These are phyloP conservation scores for Rhopalosiphum maidis DNA, from an alignment of 1,140 invertebrate genomes.

Conservation along the genomic window DNA sequence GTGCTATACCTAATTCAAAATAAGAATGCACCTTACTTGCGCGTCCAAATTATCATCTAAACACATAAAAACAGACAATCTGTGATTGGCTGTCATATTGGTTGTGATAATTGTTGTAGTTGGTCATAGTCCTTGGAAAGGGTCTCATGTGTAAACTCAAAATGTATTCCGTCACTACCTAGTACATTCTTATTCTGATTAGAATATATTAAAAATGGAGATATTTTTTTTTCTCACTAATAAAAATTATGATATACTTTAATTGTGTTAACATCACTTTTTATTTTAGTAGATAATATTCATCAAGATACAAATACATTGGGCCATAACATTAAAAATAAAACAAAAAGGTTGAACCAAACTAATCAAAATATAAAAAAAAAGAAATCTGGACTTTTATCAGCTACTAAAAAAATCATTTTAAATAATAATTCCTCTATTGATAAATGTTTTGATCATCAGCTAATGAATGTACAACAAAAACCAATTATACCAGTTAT, in stretches of 20 bases:
- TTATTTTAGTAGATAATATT: background rate
- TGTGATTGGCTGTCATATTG: too few species aligned
- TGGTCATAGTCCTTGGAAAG: too few species aligned
- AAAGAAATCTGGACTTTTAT: background rate
- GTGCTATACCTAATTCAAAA: too few species aligned
- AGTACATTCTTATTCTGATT: too few species aligned
- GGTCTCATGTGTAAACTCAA: too few species aligned
- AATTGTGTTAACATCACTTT: background rate
- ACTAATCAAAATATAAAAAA: background rate
- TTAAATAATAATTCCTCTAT: background rate
- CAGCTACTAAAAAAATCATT: constrained; percentile 18
- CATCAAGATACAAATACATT: background rate
- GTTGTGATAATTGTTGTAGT: too few species aligned
- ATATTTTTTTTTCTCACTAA: background rate
- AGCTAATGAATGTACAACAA: constrained; percentile 5
- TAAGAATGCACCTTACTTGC: too few species aligned
- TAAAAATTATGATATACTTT: background rate
- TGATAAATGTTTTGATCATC: background rate
- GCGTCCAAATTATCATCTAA: too few species aligned
- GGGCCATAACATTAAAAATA: background rate
- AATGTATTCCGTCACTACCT: too few species aligned
- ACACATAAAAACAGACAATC: too few species aligned
- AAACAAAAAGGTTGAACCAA: constrained; percentile 22
- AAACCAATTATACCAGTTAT: background rate
- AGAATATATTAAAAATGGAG: background rate